Base-by-base conservation (phyloP, 2,888 invertebrate genomes). In the Linyphia triangularis region DNA sequence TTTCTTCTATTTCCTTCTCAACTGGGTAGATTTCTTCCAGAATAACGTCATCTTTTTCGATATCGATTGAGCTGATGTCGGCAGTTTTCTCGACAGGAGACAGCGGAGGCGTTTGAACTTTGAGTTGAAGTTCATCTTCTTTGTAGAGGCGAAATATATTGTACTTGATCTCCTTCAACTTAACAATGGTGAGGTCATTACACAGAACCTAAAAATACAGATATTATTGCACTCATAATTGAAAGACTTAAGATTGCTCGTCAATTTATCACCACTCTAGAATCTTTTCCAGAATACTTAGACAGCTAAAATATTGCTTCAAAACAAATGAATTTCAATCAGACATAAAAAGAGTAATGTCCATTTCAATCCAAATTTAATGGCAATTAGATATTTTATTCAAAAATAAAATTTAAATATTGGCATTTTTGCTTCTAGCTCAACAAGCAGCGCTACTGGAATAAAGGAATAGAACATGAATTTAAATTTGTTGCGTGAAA, bases 121-220 rank as follows among this genome's bases (percentile, higher is more conserved):
- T n/a, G 51, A 1, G 16, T 51, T 9, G 51, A n/a, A 5, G 16
- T 3, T 13, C 13, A 6, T 13, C 1, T n/a, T 51, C 2, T 19
- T 67, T 43, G 16, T 79, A 79, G 5, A 79, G 19, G 1, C 2
- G n/a, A 19, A 79, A 67, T 5, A 79, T 19, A 22, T 67, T 13
- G 9, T 13, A 10, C 7, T 67, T 70, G 37, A 85, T 85, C 59
- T 70, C 61, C 0, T 63, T 51, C 13, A 85, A n/a, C 28, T 70
- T 77, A 2, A n/a, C 22, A 4, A 26, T 61, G 63, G 57, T 61
- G 19, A 85, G 13, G 19, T 85, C 85, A 22, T 19, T 43, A 22
- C 78, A 70, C 10, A 85, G 70, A 22, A 61, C 78, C 85, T 85
- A 22, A 33, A 59, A 85, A 37, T 3, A 43, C n/a, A 61, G 9